Base-by-base conservation (phyloP, 2,888 invertebrate genomes). In the Drosophila diplacantha region DNA sequence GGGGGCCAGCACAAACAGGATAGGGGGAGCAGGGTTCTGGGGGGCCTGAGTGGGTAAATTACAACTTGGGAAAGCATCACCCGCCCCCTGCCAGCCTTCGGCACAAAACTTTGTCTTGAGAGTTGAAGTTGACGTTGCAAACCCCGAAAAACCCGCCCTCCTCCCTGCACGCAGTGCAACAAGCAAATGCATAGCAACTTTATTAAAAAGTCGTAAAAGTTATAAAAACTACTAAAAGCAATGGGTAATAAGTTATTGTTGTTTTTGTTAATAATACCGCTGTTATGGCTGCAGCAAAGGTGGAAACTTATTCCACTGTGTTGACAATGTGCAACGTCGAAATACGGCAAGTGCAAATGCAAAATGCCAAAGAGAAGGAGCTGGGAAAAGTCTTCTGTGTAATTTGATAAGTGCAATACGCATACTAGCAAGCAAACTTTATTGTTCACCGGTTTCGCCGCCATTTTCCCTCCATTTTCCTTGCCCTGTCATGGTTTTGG, bases 121-220 rank as follows among this genome's bases (percentile, higher is more conserved):
- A 53, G 56, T 66, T 62, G 57, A 46, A 50, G 62, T 60, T 43
- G 61, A 69, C 53, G 60, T 46, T 50, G 22, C 52, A 43, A 32
- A 53, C n/a, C 35, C 32, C 38, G 26, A 62, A 66, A 26, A 50
- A 46, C 18, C 35, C 57, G 12, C 29, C 32, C 7, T 8, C 9
- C n/a, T 24, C 3, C 43, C 34, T 16, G 11, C 16, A 11, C 29
- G 26, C 29, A 61, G 63, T 43, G 69, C 72, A 74, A 70, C 74
- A 60, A 80, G 74, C 70, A 72, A 79, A 82, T 79, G 79, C 83
- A 81, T 73, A 68, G 73, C 83, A 81, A 80, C 81, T 80, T 78
- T 83, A 78, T 80, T 78, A 83, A 83, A 83, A 80, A 78, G 75
- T 81, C 81, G 75, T 83, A 78, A 83, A 80, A 80, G 81, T 80